Base-by-base conservation (phyloP, 1,140 invertebrate species). In the Trichonephila clavata region DNA sequence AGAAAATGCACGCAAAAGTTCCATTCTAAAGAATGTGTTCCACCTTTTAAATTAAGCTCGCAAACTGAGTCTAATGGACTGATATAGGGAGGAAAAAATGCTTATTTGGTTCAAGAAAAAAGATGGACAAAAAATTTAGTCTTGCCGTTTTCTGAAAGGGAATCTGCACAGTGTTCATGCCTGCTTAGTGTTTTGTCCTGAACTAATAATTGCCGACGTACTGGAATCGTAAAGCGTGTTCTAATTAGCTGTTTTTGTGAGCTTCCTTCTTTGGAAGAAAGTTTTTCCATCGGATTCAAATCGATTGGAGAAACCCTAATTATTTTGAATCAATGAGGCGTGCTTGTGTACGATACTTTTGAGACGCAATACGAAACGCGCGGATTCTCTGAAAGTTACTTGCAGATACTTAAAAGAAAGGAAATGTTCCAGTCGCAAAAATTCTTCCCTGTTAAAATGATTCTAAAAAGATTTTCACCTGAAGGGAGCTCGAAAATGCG, bases 251-350 rank as follows among this genome's bases (percentile, higher is more conserved):
- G 60, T 68, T 59, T 84, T 60, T n/a, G n/a, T n/a, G 10, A 90
- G 50, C 81, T n/a, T 83, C 57, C 50, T 50, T 86, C 68, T 68
- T 20, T 2, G 10, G 1, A 8, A 32, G 24, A 32, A 90, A 24
- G 20, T 92, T 57, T 84, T 68, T 57, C 24, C 43, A 59, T 92
- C 21, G 61, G n/a, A 27, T 32, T n/a, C 14, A 20, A 18, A 21
- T 50, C 21, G 59, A 77, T 65, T 24, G 14, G 21, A 21, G 24
- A 0, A 39, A 1, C n/a, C 14, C 80, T 68, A 92, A 92, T 92
- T 92, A 86, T 92, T 92, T 92, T 57, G 81, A 92, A 84, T 92
- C 32, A 92, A 92, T 92, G 61, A 32, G 21, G 20, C 80, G 24
- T 84, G 60, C 13, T 24, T 24, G 39, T 32, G 21, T 65, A 5